Evolutionary conservation across 2,113 vertebrate genomes (phyloP).

Genomic region (Mugil cephalus): DNA sequence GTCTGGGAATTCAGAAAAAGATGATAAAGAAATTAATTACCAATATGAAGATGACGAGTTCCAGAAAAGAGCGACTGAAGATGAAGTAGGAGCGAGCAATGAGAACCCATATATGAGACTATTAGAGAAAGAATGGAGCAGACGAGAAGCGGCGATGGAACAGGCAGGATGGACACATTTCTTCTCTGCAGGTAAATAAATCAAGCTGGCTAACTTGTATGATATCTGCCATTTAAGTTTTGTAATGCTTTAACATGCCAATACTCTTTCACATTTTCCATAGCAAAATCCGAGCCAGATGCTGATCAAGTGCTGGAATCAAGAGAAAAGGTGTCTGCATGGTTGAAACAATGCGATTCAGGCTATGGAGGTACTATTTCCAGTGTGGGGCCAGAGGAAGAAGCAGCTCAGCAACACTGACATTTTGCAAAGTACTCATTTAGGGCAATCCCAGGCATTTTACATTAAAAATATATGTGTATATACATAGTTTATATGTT

Average conservation of each 20-base stretch:
- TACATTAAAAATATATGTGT: too few species aligned
- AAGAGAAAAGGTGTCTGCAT: background rate
- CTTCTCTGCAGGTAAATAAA: background rate
- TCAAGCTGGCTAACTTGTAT: background rate
- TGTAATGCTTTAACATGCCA: background rate
- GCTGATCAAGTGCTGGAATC: background rate
- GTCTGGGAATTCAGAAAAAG: background rate
- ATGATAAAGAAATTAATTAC: background rate
- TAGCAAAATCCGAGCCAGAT: background rate
- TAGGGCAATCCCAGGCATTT: too few species aligned
- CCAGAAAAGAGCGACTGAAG: too few species aligned
- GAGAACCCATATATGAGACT: background rate
- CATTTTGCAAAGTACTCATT: too few species aligned
- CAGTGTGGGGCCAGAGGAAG: too few species aligned
- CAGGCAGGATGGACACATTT: background rate
- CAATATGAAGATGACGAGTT: background rate
- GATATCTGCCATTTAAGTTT: background rate
- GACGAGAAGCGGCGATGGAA: constrained; percentile 2
- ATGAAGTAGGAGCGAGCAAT: background rate
- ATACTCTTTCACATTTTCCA: background rate
- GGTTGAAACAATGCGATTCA: background rate
- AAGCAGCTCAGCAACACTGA: too few species aligned
- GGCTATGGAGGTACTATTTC: too few species aligned
- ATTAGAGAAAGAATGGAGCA: constrained; percentile 38
- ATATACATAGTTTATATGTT: too few species aligned